These are phyloP conservation scores for Megalops cyprinoides DNA, from an alignment of 2,797 vertebrate genomes.

Conservation along the genomic window DNA sequence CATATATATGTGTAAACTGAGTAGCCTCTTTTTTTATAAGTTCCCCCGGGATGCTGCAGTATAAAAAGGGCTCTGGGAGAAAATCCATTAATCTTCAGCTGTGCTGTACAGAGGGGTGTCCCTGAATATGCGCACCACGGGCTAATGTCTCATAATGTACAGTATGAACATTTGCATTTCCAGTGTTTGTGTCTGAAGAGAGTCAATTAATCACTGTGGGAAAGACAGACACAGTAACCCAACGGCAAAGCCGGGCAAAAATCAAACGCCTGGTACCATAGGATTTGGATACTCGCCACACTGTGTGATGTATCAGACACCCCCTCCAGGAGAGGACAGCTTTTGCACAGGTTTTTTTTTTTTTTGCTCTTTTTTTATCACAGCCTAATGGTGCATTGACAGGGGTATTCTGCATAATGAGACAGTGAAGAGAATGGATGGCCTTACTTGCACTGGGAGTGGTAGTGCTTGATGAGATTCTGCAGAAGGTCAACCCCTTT, in stretches of 20 bases:
- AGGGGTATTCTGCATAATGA: neutral
- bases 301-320: neutral
- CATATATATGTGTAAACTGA: neutral
- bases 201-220: neutral
- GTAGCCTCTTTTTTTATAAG: too few species aligned
- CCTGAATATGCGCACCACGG: neutral
- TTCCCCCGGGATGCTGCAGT: neutral
- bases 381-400: constrained; percentile 16
- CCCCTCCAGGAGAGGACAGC: neutral
- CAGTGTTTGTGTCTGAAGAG: neutral
- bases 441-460: constrained; percentile 82
- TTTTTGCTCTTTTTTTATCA: neutral
- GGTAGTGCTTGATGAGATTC: constrained; percentile 85
- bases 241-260: neutral
- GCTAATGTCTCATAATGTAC: neutral
- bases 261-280: neutral
- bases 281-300: neutral
- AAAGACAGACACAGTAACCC: neutral
- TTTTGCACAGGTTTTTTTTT: too few species aligned
- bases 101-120: neutral
- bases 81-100: constrained; percentile 1
- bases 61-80: neutral
- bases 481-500: constrained; percentile 80
- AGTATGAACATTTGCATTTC: neutral
- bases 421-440: neutral